phyloP scores from a whole-genome alignment of 2,113 vertebrate genomes.

The Boulengerochromis microlepis region DNA sequence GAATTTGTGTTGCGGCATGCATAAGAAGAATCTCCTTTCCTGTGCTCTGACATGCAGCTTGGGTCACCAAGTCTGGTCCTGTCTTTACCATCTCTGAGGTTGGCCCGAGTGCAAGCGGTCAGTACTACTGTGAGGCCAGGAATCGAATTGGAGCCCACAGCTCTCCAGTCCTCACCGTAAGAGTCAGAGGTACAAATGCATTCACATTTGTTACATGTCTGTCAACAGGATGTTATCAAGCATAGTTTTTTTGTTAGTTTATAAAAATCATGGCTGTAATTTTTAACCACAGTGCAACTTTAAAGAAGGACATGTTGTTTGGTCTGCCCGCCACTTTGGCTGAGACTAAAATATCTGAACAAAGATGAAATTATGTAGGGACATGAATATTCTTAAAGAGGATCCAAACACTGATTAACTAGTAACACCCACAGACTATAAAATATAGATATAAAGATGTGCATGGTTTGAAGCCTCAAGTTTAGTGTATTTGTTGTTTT shows the following conservation, averaged over 20 bases:
- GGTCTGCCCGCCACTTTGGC: background rate
- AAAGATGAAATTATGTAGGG: background rate
- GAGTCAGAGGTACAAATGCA: conserved; percentile 63
- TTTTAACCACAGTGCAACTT: background rate
- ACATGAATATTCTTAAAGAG: background rate
- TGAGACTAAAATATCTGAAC: background rate
- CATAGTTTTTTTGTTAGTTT: background rate
- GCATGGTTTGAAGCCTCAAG: background rate
- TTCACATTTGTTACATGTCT: background rate
- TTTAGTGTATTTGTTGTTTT: background rate
- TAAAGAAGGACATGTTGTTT: background rate
- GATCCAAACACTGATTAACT: background rate
- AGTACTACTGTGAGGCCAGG: conserved; percentile 75
- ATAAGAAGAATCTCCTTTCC: background rate
- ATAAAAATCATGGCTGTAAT: background rate
- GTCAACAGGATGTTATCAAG: background rate
- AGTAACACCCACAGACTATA: background rate
- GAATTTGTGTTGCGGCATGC: background rate
- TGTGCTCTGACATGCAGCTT: conserved; percentile 32
- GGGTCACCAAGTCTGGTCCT: conserved; percentile 66
- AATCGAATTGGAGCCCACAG: conserved; percentile 70
- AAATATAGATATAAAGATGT: background rate
- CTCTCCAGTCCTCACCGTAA: conserved; percentile 71
- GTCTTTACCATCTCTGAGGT: conserved; percentile 72
- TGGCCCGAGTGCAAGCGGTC: conserved; percentile 66